Evolutionary conservation across 2,888 invertebrate species (phyloP), one percentile per base, ranked within the genome.

Genomic region (Ptilodon capucinus): DNA sequence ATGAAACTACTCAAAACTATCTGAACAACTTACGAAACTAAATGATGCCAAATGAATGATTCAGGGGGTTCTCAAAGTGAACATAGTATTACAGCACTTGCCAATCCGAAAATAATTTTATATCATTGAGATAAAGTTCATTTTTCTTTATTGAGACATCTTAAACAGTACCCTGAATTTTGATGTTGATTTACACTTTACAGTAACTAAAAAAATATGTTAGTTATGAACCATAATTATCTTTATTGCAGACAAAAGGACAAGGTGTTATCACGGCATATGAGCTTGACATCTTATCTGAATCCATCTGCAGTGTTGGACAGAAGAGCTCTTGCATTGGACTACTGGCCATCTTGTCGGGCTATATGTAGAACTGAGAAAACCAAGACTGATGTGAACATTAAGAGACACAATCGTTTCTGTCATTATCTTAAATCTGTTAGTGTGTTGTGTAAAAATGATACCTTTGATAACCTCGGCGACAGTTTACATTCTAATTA

Each of bases 351-450:
- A 0, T 76, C 86, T 0, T 86, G 96, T 57, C 91, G 96, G 25
- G 80, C 91, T 13, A 95, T 97, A 46, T 94, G 95, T 57, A 92
- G 95, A 56, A 86, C 92, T 35, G 96, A 97, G 74, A 92, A 92
- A 60, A 68, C 67, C 11, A 93, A 95, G 66, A 91, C 92, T 25
- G 91, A 92, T 40, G 79, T 71, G 19, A 93, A 92, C 64, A 84
- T 76, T 1, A 95, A 95, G 72, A 92, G 96, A 51, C 93, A 94
- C 53, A 95, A 95, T 69, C 91, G 96, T 46, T 96, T 95, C 81
- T 95, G 94, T 81, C 95, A 95, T 78, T 96, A 96, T 81, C 88
- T 96, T n/a, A 93, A 93, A 60, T 92, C 92, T 41, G 75, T 93
- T 48, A 91, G 90, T 68, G 73, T 90, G 38, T 84, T 86, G 48